A percentile compares a stretch with the other conserved stretches of the same genome.
These are phyloP conservation scores for Poeciliopsis paucimaculata DNA, from an alignment of 2,797 vertebrate genomes.

Conservation along the genomic window DNA sequence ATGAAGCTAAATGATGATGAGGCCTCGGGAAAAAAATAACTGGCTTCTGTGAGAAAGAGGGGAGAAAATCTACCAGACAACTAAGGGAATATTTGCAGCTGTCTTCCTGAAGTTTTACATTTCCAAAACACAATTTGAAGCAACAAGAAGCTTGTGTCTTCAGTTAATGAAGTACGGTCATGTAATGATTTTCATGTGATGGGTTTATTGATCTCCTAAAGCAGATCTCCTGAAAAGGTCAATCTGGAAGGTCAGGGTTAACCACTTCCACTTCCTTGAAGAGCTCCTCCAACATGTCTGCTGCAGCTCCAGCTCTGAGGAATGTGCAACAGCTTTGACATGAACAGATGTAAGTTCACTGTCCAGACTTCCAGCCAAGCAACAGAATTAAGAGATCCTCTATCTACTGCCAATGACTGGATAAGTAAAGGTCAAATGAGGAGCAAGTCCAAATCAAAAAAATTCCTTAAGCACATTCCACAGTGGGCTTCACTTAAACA, in stretches of 20 bases:
- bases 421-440: constrained; percentile 61
- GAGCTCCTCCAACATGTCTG: constrained; percentile 8
- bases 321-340: constrained; percentile 1
- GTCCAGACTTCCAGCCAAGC: constrained; percentile 32
- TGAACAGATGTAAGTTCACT: constrained; percentile 41
- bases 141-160: constrained; percentile 19
- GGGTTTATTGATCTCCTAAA: constrained; percentile 17
- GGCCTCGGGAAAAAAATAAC: constrained; percentile 53
- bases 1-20: constrained; percentile 79
- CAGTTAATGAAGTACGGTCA: constrained; percentile 1
- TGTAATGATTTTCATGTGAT: constrained; percentile 24
- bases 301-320: constrained; percentile 11
- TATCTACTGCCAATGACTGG: constrained; percentile 48
- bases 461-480: constrained; percentile 68
- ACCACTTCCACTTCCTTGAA: constrained; percentile 25
- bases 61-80: constrained; percentile 53
- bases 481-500: constrained; percentile 42
- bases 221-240: constrained; percentile 25
- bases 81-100: constrained; percentile 26
- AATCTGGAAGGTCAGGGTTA: constrained; percentile 44
- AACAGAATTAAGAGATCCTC: constrained; percentile 48
- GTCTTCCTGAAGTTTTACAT: constrained; percentile 40
- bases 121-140: constrained; percentile 44
- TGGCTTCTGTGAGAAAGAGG: constrained; percentile 45
- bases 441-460: constrained; percentile 73